Percentiles rank a stretch among this genome's conserved stretches.
Conservation (phyloP, 2,888 invertebrate species). For the Uropetala carovei region DNA sequence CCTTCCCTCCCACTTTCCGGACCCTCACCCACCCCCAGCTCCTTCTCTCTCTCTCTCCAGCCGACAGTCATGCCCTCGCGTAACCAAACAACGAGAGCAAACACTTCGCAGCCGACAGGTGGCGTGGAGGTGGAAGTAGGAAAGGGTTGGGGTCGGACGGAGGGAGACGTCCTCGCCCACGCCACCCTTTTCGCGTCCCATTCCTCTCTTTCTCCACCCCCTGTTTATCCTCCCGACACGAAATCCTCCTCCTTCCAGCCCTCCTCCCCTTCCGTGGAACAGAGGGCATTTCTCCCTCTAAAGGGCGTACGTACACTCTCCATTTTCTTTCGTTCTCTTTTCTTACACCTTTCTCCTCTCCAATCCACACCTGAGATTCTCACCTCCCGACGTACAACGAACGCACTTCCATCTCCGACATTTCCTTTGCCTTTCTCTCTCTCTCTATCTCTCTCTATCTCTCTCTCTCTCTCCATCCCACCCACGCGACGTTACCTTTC, state of each 20-base stretch:
- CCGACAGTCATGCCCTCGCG: slow-evolving; percentile 9
- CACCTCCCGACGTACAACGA: background rate
- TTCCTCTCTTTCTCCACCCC: background rate
- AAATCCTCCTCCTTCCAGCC: background rate
- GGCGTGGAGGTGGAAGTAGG: slow-evolving; percentile 5
- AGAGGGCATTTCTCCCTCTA: background rate
- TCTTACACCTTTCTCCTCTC: background rate
- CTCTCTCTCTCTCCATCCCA: background rate
- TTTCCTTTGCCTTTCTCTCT: background rate
- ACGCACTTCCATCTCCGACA: background rate
- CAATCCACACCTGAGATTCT: slow-evolving; percentile 11
- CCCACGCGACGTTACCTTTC: no score
- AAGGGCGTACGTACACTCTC: background rate
- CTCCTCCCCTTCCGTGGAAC: background rate
- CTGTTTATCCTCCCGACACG: slow-evolving; percentile 14
- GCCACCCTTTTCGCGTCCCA: background rate
- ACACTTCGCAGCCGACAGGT: slow-evolving; percentile 50
- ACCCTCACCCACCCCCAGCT: background rate
- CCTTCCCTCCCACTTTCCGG: background rate
- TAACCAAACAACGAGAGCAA: slow-evolving; percentile 53
- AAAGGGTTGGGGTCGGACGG: no score
- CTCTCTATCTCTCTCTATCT: background rate
- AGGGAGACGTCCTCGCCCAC: no score
- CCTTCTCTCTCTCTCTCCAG: background rate
- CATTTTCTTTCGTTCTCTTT: no score